Evolutionary conservation across 2,888 invertebrate genomes (phyloP).

Genomic region (Cynaeus angustus): DNA sequence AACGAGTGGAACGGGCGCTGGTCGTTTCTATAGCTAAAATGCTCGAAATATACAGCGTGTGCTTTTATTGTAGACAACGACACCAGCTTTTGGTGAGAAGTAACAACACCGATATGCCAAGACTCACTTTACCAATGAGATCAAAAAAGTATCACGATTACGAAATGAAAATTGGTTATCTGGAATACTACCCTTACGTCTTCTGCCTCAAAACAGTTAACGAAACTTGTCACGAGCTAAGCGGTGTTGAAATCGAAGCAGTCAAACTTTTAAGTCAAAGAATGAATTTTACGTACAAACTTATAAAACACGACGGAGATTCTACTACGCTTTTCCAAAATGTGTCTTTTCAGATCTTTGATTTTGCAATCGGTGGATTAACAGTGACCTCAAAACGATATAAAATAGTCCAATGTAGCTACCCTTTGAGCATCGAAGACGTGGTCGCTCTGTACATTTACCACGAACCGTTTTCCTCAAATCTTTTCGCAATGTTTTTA

Average conservation of each 20-base stretch:
- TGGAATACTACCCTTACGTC: not conserved
- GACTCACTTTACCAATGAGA: not conserved
- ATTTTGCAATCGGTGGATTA: not conserved
- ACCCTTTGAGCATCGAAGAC: not conserved
- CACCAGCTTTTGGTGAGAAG: not conserved
- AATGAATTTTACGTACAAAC: not conserved
- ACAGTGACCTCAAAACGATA: not conserved
- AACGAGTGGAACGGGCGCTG: not conserved
- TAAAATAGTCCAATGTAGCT: not conserved
- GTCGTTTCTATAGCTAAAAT: not conserved
- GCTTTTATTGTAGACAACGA: not conserved
- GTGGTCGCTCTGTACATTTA: not conserved
- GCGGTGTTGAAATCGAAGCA: not conserved
- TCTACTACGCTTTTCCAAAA: not conserved
- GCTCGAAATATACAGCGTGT: not conserved
- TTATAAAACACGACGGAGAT: not conserved
- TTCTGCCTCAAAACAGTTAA: not conserved
- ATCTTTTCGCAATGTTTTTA: not conserved
- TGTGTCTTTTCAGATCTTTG: not conserved
- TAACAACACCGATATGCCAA: not conserved
- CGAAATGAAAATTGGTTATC: not conserved
- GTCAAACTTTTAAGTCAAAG: not conserved
- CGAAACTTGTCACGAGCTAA: not conserved
- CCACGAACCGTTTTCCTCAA: no score
- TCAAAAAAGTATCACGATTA: not conserved